A percentile compares a stretch with the other conserved stretches of the same genome.
These are phyloP conservation scores for Labroides dimidiatus DNA, from an alignment of 2,797 vertebrate species.

Conservation along the genomic window DNA sequence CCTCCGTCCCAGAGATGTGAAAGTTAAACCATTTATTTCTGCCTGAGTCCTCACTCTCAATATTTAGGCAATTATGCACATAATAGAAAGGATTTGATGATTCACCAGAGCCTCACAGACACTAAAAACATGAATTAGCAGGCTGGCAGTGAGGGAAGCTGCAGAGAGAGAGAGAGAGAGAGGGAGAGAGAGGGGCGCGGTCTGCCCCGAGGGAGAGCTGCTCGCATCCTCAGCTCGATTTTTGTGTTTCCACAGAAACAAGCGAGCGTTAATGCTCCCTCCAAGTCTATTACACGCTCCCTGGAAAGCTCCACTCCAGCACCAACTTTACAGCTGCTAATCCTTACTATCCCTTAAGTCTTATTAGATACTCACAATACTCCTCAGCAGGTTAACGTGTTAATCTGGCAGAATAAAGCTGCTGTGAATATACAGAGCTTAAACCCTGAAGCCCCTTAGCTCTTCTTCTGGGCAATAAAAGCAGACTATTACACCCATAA, in stretches of 20 bases:
- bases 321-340: constrained; percentile 23
- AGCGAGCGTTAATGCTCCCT: constrained; percentile 6
- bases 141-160: constrained; percentile 9
- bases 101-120: constrained; percentile 32
- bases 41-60: not conserved
- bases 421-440: constrained; percentile 10
- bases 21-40: constrained; percentile 25
- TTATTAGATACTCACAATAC: not conserved
- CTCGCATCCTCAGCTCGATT: constrained; percentile 23
- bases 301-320: constrained; percentile 12
- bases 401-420: constrained; percentile 27
- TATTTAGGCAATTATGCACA: constrained; percentile 17
- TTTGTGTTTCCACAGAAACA: constrained; percentile 53
- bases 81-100: constrained; percentile 37
- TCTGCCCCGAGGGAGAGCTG: constrained; percentile 17
- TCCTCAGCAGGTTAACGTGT: constrained; percentile 5
- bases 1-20: not conserved
- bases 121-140: constrained; percentile 39
- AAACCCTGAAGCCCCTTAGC: constrained; percentile 26
- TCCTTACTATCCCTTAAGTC: not conserved
- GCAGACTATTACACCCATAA: constrained; percentile 64
- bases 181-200: not conserved
- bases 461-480: constrained; percentile 59
- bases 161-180: constrained; percentile 33
- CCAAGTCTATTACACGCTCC: constrained; percentile 1